Base-by-base conservation (phyloP, 2,797 vertebrate species). In the Eulemur rubriventer region DNA sequence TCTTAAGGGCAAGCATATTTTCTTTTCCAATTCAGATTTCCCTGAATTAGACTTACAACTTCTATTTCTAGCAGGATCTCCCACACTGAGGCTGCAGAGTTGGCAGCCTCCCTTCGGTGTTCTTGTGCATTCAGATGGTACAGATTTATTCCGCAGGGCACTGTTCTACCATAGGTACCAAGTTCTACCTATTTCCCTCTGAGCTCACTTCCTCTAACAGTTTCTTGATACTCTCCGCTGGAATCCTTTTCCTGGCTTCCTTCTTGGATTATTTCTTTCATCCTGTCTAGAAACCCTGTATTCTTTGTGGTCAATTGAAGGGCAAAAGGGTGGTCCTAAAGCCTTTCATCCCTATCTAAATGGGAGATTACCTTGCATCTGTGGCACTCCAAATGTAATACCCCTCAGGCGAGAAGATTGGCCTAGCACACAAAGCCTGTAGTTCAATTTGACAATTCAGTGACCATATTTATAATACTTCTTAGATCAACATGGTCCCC, bases 311-410 rank as follows among this genome's bases (percentile, higher is more conserved):
- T 76, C 57, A 89, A 93, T 82, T 38, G 33, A 89, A 91, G 41
- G 52, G 43, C 72, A 83, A 76, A 89, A 22, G 24, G 11, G 28
- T 43, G 50, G 17, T 80, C n/a, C 70, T 95, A 28, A 76, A 91
- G 55, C 26, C 89, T 96, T 95, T 96, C 69, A 52, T 90, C 85
- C 84, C 94, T 59, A 69, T 70, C 65, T 87, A 95, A 86, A 86
- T 67, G 61, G n/a, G 63, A 89, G 57, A 89, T 94, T 90, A 75
- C 82, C 69, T 80, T 86, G 33, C 46, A 48, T 33, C 86, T 43
- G 26, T 41, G 82, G 67, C 52, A 67, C 43, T 88, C 78, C 78
- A 57, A 78, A 67, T 79, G 38, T 30, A 78, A 91, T 69, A 46
- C 43, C 33, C 65, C 59, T 83, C 14, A 81, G 84, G 87, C 70